These are phyloP conservation scores for Aplidium turbinatum DNA, from an alignment of 23 tunicate species.

Conservation along the genomic window DNA sequence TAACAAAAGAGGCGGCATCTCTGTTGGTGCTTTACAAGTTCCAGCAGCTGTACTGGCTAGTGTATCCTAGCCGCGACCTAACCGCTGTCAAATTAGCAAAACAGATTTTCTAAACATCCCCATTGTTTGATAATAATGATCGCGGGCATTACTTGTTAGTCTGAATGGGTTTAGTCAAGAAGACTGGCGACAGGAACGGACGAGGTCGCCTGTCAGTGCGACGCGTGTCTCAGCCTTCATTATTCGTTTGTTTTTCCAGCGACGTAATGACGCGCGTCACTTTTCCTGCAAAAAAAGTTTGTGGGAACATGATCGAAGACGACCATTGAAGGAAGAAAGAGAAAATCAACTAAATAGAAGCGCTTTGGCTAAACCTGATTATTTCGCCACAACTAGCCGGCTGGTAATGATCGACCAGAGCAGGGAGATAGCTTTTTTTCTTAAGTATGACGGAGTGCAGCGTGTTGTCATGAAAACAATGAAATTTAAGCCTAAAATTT, in stretches of 20 bases:
- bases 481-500: no score
- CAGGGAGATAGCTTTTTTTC: no score
- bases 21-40: no score
- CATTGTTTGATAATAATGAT: conserved; percentile 33
- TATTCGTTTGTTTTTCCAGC: conserved; percentile 59
- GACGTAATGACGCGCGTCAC: conserved; percentile 24
- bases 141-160: conserved; percentile 11
- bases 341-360: background rate
- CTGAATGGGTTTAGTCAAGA: conserved; percentile 29
- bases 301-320: background rate
- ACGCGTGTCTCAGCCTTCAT: conserved; percentile 33
- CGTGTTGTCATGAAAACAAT: no score
- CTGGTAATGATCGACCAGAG: no score
- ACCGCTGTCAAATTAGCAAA: conserved; percentile 1
- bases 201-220: conserved; percentile 42
- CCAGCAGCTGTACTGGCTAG: no score
- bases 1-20: no score
- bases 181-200: conserved; percentile 41
- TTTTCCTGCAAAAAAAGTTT: background rate
- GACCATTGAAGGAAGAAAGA: conserved; percentile 4
- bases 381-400: conserved; percentile 21
- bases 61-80: no score
- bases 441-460: no score
- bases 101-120: conserved; percentile 26
- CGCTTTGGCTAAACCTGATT: conserved; percentile 1